Evolutionary conservation across 1,140 invertebrate genomes (phyloP), one percentile per base, ranked within the genome.

Genomic region (Drosophila pseudoobscura): DNA sequence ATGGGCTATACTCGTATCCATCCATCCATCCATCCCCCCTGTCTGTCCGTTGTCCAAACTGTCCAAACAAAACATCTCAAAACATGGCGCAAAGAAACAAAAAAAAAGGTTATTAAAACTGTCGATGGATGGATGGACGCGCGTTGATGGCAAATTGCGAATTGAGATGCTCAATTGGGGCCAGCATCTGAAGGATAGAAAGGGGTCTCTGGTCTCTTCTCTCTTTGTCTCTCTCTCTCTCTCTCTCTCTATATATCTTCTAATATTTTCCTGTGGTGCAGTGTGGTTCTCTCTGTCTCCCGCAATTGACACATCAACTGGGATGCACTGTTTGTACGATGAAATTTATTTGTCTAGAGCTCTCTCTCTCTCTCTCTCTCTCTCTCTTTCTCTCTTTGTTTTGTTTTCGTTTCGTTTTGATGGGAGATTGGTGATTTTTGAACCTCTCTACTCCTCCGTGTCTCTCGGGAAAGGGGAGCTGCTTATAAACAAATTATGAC

Each of bases 91-190:
- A 54, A 3, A 35, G 31, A 35, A 35, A 9, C 31, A 11, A 9
- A 35, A 11, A 50, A 65, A 84, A 85, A 77, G 76, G 80, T 84
- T 84, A 87, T 84, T 84, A 84, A 84, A 84, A 84, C 80, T 80
- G 77, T 80, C 80, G 77, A 85, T 77, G 53, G 60, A 69, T 68
- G 74, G 47, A 69, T 51, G 29, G 9, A 43, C 47, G 69, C 68
- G 31, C 51, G 62, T 47, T 62, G 69, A 78, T 78, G 77, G 63
- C 75, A 66, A 58, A 60, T 26, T 51, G 58, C 41, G 47, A 24
- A 62, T 52, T 57, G 54, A 71, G 62, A 44, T 56, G 50, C 45
- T 44, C 62, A 55, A 60, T 49, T 45, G 41, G 63, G 52, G 47
- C 43, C 51, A 41, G 35, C 35, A 31, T 8, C 4, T n/a, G 63